Percentiles rank a stretch among this genome's conserved stretches.
Evolutionary conservation across 2,113 vertebrate genomes (phyloP).

Genomic region (Ceyx margarethae): DNA sequence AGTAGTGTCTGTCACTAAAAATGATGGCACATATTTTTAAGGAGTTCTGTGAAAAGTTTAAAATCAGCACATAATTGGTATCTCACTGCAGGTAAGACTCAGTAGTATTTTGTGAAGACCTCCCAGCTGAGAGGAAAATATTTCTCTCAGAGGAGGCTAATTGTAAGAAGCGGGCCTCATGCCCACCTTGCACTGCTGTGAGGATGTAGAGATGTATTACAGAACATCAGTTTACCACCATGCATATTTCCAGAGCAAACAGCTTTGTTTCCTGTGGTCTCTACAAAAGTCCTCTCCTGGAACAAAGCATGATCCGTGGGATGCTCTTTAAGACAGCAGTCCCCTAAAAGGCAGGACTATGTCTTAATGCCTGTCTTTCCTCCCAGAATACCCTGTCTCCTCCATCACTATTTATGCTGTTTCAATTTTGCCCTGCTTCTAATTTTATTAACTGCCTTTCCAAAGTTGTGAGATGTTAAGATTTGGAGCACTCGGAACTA

Average conservation of each 20-base stretch:
- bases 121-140: constrained; percentile 24
- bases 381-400: background rate
- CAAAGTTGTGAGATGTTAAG: background rate
- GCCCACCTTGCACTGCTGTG: background rate
- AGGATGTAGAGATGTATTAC: constrained; percentile 13
- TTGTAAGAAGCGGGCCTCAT: background rate
- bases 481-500: background rate
- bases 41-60: background rate
- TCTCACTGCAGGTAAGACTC: background rate
- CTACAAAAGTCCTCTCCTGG: background rate
- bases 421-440: background rate
- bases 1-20: background rate
- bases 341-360: background rate
- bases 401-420: background rate
- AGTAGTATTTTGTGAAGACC: background rate
- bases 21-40: background rate
- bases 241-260: background rate
- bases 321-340: background rate
- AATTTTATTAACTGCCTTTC: background rate
- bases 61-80: constrained; percentile 12
- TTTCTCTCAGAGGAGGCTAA: constrained; percentile 32
- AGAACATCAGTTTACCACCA: background rate
- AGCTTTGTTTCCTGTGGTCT: background rate
- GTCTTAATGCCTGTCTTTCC: background rate
- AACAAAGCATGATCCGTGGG: background rate